Percentiles rank a stretch among this genome's conserved stretches.
Conservation (phyloP, 2,113 vertebrate species). For the Microcebus murinus region DNA sequence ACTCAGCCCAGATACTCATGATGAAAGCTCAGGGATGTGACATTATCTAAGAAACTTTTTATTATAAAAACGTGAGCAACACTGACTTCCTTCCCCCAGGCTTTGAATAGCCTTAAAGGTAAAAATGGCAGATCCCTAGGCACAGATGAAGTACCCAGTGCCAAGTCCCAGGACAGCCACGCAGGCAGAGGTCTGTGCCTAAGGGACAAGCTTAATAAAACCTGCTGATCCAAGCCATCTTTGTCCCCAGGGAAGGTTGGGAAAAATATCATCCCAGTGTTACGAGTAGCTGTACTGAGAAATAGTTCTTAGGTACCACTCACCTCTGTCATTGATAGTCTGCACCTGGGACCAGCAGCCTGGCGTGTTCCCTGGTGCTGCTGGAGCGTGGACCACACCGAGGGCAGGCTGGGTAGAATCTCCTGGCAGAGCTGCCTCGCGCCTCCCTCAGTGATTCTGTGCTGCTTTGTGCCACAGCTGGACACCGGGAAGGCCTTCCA, state of each 20-base stretch:
- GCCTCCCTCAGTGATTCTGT: background rate
- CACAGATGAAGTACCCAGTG: background rate
- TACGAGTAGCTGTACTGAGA: background rate
- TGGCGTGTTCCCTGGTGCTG: accelerated
- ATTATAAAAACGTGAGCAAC: background rate
- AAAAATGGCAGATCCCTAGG: background rate
- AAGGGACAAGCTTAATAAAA: background rate
- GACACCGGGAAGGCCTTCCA: conserved; percentile 93
- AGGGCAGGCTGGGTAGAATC: background rate
- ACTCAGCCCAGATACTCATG: background rate
- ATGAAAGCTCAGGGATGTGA: background rate
- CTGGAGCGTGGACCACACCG: background rate
- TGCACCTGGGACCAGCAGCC: background rate
- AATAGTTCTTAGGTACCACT: background rate
- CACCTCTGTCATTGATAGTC: background rate
- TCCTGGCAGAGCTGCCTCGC: background rate
- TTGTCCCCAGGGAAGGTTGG: background rate
- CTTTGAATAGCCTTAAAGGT: background rate
- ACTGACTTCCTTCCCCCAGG: background rate
- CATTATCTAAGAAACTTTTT: background rate
- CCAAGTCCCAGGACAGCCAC: background rate
- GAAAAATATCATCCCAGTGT: background rate
- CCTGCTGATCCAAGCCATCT: background rate
- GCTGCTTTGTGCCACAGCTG: conserved; percentile 86
- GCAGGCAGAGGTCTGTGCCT: background rate